These are phyloP conservation scores for Nemopilema nomurai DNA, from an alignment of 30 jellyfish, hydroid and myxozoan species.

Conservation along the genomic window DNA sequence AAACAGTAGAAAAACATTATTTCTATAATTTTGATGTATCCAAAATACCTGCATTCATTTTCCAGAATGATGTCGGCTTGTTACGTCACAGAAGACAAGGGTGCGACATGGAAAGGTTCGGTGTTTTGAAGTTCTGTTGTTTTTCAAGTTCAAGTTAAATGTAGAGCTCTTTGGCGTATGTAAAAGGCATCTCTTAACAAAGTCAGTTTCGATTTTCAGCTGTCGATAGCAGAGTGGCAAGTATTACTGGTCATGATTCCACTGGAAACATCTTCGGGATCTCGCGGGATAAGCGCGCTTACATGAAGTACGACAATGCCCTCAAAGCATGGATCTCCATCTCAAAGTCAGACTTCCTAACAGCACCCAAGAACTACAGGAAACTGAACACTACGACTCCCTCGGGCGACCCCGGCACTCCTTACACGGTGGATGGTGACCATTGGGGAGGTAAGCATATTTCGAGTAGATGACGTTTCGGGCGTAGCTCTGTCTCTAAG, in stretches of 20 bases:
- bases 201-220: slow-evolving; percentile 21
- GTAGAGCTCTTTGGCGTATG: too few species aligned
- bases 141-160: too few species aligned
- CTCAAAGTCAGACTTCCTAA: slow-evolving; percentile 1
- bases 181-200: too few species aligned
- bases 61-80: slow-evolving; percentile 58
- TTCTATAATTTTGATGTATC: too few species aligned
- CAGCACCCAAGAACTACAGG: background rate
- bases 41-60: background rate
- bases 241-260: slow-evolving; percentile 44
- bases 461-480: too few species aligned
- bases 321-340: slow-evolving; percentile 58
- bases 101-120: slow-evolving; percentile 64
- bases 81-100: slow-evolving; percentile 43
- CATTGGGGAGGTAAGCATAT: slow-evolving; percentile 72
- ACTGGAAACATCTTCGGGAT: slow-evolving; percentile 55
- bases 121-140: background rate
- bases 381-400: background rate
- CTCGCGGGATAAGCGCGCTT: slow-evolving; percentile 52
- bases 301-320: slow-evolving; percentile 48
- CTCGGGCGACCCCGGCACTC: slow-evolving; percentile 40
- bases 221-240: slow-evolving; percentile 68
- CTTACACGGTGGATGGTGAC: slow-evolving; percentile 24
- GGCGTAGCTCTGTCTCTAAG: too few species aligned
- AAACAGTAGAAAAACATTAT: too few species aligned